Percentiles rank a stretch among this genome's conserved stretches.
These are phyloP conservation scores for Enteromius afrohamiltoni DNA, from an alignment of 2,797 vertebrate species.

Conservation along the genomic window DNA sequence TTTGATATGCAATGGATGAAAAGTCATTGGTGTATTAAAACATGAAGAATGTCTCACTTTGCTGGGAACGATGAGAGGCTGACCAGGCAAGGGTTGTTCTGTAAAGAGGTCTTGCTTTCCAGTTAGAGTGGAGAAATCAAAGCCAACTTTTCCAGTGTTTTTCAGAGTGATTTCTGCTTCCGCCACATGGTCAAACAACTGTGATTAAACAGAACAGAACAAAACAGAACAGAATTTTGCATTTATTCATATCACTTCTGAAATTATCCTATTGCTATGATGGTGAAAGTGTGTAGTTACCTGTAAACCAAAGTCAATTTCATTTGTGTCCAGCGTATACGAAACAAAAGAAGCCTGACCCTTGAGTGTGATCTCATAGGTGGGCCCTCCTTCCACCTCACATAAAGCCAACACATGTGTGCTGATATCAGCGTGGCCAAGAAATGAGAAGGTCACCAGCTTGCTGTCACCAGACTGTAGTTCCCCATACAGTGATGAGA, in stretches of 20 bases:
- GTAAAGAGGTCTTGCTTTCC: constrained; percentile 46
- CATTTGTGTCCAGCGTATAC: constrained; percentile 75
- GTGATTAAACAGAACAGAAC: neutral
- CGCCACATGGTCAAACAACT: constrained; percentile 81
- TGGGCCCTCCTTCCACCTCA: constrained; percentile 83
- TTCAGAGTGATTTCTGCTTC: constrained; percentile 77
- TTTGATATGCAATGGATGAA: neutral
- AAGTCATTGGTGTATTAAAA: neutral
- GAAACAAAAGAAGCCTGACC: constrained; percentile 83
- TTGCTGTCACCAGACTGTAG: constrained; percentile 80
- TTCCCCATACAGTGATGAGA: constrained; percentile 78
- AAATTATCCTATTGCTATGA: neutral
- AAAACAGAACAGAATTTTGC: neutral
- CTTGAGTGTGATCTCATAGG: constrained; percentile 78
- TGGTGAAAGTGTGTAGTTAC: constrained; percentile 68
- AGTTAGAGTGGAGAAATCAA: constrained; percentile 76
- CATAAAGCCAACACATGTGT: constrained; percentile 79
- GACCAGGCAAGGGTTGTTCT: constrained; percentile 70
- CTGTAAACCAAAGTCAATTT: constrained; percentile 84
- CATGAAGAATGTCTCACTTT: constrained; percentile 72
- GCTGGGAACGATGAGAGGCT: constrained; percentile 77
- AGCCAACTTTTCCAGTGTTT: constrained; percentile 83
- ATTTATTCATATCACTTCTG: neutral
- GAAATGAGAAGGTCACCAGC: constrained; percentile 81
- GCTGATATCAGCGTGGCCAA: constrained; percentile 77